phyloP scores from a whole-genome alignment of 2,113 vertebrate species.

The Cebidichthys violaceus region DNA sequence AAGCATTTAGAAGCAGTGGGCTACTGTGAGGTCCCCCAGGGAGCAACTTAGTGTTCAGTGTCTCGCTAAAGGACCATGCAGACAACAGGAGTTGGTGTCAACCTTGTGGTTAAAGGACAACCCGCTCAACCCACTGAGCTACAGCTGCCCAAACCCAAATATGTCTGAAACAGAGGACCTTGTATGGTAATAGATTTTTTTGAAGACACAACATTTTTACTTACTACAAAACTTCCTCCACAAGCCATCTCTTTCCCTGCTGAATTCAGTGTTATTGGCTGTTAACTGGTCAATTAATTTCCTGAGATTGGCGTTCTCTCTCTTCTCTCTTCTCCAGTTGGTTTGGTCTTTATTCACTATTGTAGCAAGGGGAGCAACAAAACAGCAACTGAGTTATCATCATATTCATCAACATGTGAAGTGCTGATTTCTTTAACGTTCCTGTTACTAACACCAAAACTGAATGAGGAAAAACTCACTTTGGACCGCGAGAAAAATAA shows the following conservation, averaged over 20 bases:
- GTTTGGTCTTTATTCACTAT: constrained; percentile 32
- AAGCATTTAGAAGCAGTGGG: too few species aligned
- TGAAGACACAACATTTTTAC: constrained; percentile 11
- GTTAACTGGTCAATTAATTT: background rate
- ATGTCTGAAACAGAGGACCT: background rate
- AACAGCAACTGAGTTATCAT: background rate
- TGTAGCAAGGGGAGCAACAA: constrained; percentile 4
- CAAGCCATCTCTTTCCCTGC: background rate
- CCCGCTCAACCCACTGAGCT: too few species aligned
- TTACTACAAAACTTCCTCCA: background rate
- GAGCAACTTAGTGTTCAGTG: too few species aligned
- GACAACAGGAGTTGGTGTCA: too few species aligned
- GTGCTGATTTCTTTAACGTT: background rate
- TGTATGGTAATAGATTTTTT: background rate
- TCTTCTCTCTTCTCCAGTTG: background rate
- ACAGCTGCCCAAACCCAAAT: background rate
- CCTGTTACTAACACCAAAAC: background rate
- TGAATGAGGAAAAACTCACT: constrained; percentile 39
- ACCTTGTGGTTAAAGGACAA: too few species aligned
- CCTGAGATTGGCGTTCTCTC: background rate
- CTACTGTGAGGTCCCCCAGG: too few species aligned
- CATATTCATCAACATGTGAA: background rate
- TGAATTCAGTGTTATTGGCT: background rate
- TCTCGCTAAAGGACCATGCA: too few species aligned
- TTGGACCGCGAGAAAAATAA: constrained; percentile 44